phyloP scores from a whole-genome alignment of 2,888 invertebrate genomes.

The Tetranychus piercei region DNA sequence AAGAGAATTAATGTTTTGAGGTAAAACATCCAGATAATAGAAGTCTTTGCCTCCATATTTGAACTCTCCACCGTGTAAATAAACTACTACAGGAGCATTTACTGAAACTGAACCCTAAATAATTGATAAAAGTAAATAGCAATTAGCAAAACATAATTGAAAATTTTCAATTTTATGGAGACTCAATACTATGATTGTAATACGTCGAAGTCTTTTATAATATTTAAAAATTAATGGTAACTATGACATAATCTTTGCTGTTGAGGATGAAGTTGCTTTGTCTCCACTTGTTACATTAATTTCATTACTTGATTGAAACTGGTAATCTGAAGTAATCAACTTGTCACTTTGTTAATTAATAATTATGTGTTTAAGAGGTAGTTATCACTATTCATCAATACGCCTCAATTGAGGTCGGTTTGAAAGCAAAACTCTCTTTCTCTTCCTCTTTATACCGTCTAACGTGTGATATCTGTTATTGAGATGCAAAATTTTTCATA shows the following conservation, averaged over 20 bases:
- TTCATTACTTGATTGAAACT: too few relatives aligned
- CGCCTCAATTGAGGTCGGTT: too few relatives aligned
- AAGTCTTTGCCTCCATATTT: slow-evolving; percentile 30
- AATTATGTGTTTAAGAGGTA: too few relatives aligned
- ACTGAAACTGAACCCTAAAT: not conserved
- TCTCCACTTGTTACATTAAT: too few relatives aligned
- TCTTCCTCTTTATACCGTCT: too few relatives aligned
- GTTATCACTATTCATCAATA: too few relatives aligned
- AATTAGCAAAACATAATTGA: not conserved
- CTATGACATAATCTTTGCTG: not conserved
- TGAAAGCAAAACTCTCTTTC: too few relatives aligned
- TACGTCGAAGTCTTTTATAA: not conserved
- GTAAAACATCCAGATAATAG: slow-evolving; percentile 32
- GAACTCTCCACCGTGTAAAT: slow-evolving; percentile 31
- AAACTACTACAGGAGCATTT: slow-evolving; percentile 45
- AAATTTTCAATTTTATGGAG: too few relatives aligned
- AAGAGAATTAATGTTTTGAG: slow-evolving; percentile 29
- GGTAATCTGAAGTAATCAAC: too few relatives aligned
- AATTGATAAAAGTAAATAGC: not conserved
- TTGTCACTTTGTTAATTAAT: too few relatives aligned
- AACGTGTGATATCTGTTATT: too few relatives aligned
- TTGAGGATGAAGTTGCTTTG: not conserved
- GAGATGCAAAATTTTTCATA: not conserved
- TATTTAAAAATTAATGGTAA: not conserved
- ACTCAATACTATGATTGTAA: too few relatives aligned